Percentiles rank a stretch among this genome's conserved stretches.
These are phyloP conservation scores for Chironomus riparius DNA, from an alignment of 2,888 invertebrate species.

Conservation along the genomic window DNA sequence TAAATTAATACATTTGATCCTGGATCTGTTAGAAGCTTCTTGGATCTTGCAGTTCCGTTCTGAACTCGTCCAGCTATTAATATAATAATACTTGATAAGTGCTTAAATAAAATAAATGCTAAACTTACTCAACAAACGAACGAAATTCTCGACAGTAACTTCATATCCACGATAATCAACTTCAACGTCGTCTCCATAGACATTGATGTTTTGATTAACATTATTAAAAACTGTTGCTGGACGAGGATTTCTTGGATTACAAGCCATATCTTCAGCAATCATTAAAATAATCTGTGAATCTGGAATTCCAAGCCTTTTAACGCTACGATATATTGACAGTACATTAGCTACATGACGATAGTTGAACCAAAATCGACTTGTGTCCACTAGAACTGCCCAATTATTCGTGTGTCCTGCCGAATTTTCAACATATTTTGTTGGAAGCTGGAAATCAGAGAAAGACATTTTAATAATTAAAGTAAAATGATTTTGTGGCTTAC, in stretches of 20 bases:
- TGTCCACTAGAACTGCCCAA: slow-evolving; percentile 98
- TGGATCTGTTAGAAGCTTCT: slow-evolving; percentile 89
- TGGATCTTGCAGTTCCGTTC: slow-evolving; percentile 88
- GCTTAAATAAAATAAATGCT: too few relatives aligned
- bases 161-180: slow-evolving; percentile 95
- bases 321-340: slow-evolving; percentile 93
- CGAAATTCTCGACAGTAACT: slow-evolving; percentile 97
- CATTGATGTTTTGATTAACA: slow-evolving; percentile 95
- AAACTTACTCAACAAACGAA: slow-evolving; percentile 63
- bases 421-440: slow-evolving; percentile 13
- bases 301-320: slow-evolving; percentile 96
- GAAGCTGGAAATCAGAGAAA: not conserved
- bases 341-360: slow-evolving; percentile 99
- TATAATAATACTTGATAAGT: too few relatives aligned
- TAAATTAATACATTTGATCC: slow-evolving; percentile 95
- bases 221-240: slow-evolving; percentile 98
- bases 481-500: not conserved
- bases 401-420: slow-evolving; percentile 77
- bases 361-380: slow-evolving; percentile 99
- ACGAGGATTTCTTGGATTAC: slow-evolving; percentile 93
- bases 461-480: not conserved
- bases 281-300: slow-evolving; percentile 98
- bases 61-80: slow-evolving; percentile 67
- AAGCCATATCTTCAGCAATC: slow-evolving; percentile 99
- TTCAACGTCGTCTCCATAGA: slow-evolving; percentile 98